Evolutionary conservation across 2,797 vertebrate genomes (phyloP), one percentile per base, ranked within the genome.

Genomic region (Takifugu ocellatus): DNA sequence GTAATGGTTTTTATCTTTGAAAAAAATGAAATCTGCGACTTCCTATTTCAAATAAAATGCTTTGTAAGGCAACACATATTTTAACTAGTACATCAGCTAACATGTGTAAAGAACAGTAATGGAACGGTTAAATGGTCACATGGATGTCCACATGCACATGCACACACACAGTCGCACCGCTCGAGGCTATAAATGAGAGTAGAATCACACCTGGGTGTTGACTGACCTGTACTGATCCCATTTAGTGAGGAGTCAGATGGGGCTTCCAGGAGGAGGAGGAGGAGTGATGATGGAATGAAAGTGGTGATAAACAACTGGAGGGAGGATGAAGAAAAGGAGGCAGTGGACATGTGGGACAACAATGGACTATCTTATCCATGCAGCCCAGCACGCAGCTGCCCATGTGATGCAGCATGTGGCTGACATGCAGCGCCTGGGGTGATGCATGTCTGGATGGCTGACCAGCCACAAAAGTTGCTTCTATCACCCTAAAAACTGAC

Each of bases 161-260:
- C 8, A 53, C 49, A 75, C 46, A 57, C 12, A 62, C 15, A 51
- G 8, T 52, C 26, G 52, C 51, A 46, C 56, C 51, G 25, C 25
- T 36, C 16, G 56, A 49, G 56, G 66, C 52, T 67, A 66, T 72
- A 78, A 72, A 76, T 73, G 64, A 67, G 66, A 66, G 51, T 49
- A 53, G 54, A 66, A 64, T 53, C 70, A 74, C 72, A 81, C 51
- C 69, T 68, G 68, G 68, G 74, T 74, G 66, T 59, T 60, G 77
- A 90, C 88, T 90, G 87, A 91, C 90, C 89, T 90, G 86, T 49
- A 70, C 78, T 81, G 78, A 85, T 81, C 83, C 80, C 76, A 84
- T 84, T 86, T 82, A 82, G 61, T 78, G 71, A 77, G 68, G 36
- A 82, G 78, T 82, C 82, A 83, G 77, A 77, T 62, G 76, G 77